Evolutionary conservation across 2,888 invertebrate genomes (phyloP).

Genomic region (Asteroscopus sphinx): DNA sequence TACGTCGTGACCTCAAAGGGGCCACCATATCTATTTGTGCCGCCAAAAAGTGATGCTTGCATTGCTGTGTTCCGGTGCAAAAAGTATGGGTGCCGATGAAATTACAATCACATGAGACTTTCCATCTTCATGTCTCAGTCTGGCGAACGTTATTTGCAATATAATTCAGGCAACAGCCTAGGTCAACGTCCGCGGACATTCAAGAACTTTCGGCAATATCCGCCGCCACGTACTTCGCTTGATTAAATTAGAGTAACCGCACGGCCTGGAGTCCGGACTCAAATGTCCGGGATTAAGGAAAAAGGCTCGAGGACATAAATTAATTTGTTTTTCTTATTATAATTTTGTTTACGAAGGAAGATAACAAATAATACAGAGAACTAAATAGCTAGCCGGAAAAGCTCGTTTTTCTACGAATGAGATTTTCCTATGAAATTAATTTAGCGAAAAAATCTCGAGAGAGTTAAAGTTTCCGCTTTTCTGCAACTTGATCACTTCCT

Average conservation of each 20-base stretch:
- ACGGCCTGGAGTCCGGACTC: conserved; percentile 7
- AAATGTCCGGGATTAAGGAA: conserved; percentile 27
- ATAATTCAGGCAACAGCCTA: background rate
- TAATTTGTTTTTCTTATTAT: conserved; percentile 28
- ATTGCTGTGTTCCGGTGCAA: too few relatives aligned
- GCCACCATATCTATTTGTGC: too few relatives aligned
- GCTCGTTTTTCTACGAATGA: background rate
- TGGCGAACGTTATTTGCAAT: too few relatives aligned
- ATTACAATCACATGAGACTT: too few relatives aligned
- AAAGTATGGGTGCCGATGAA: too few relatives aligned
- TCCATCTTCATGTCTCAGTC: too few relatives aligned
- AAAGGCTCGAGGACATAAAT: conserved; percentile 23
- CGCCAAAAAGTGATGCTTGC: too few relatives aligned
- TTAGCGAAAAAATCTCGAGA: too few relatives aligned
- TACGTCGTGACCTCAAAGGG: too few relatives aligned
- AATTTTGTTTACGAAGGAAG: conserved; percentile 35
- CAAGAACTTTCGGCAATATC: conserved; percentile 41
- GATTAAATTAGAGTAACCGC: conserved; percentile 54
- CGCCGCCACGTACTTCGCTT: conserved; percentile 26
- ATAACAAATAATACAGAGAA: conserved; percentile 1
- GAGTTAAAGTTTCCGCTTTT: too few relatives aligned
- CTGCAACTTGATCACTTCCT: too few relatives aligned
- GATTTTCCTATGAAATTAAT: background rate
- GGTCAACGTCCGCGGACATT: conserved; percentile 16
- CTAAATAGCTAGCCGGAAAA: conserved; percentile 4